These are phyloP conservation scores for Pollenia griseotomentosa DNA, from an alignment of 2,888 invertebrate species.

Conservation along the genomic window DNA sequence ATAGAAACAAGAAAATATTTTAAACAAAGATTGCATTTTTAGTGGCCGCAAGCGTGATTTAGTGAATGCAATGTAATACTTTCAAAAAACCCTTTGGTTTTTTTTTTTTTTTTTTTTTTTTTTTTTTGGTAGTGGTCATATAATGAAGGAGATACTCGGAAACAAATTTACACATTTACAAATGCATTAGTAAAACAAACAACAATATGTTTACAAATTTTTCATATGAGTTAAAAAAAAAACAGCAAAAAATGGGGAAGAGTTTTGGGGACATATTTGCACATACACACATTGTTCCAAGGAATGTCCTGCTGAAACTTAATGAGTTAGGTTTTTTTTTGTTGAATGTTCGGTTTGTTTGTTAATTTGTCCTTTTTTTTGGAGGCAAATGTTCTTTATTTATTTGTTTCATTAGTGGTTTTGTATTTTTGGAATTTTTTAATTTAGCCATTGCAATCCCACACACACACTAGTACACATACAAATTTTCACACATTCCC, in stretches of 20 bases:
- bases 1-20: slow-evolving; percentile 45
- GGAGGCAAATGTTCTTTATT: slow-evolving; percentile 58
- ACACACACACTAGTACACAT: not conserved
- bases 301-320: slow-evolving; percentile 81
- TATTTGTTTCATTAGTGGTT: slow-evolving; percentile 71
- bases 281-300: slow-evolving; percentile 26
- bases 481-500: not conserved
- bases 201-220: slow-evolving; percentile 36
- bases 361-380: slow-evolving; percentile 62
- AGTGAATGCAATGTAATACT: slow-evolving; percentile 82
- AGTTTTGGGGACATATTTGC: not conserved
- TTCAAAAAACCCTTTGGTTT: slow-evolving; percentile 73
- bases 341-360: slow-evolving; percentile 15
- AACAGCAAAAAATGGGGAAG: not conserved
- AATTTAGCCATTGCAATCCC: slow-evolving; percentile 56
- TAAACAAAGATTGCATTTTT: slow-evolving; percentile 77
- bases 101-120: slow-evolving; percentile 47
- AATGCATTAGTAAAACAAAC: slow-evolving; percentile 42
- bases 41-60: slow-evolving; percentile 82
- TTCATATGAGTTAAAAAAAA: not conserved
- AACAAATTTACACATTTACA: not conserved
- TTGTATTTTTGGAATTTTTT: slow-evolving; percentile 70
- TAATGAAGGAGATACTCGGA: not conserved
- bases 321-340: slow-evolving; percentile 80
- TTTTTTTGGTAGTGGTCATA: slow-evolving; percentile 23